Evolutionary conservation across 2,888 invertebrate genomes (phyloP), one percentile per base, ranked within the genome.

Genomic region (Acanthosepion pharaonis): DNA sequence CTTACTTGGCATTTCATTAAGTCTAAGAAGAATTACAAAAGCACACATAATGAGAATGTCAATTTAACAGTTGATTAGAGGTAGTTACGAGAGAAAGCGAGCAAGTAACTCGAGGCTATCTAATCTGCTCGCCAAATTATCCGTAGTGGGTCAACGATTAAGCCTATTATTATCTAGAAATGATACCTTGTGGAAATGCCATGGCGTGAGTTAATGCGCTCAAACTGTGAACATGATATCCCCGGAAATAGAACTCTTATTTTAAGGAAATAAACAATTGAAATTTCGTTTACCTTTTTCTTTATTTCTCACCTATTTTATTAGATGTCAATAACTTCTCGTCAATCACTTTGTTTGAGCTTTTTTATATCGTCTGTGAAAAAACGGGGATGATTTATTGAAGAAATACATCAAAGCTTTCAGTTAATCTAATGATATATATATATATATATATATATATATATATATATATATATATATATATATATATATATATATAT

Each of bases 91-190:
- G 23, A 59, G 59, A 59, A 59, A 23, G 59, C 15, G 59, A 59
- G 5, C 55, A 55, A 55, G 55, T 55, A 55, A 18, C 55, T 78
- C 9, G 25, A 78, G n/a, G 33, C n/a, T 9, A 64, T 28, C 78
- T 78, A 15, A n/a, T 78, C 78, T 33, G 9, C 18, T n/a, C n/a
- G 1, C 78, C 78, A 78, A 78, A 78, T 78, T 28, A 78, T n/a
- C 28, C 28, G n/a, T 78, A 9, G 78, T 15, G n/a, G 3, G n/a
- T 8, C 78, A 78, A 28, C 9, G n/a, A 78, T 78, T 78, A 33
- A n/a, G n/a, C 78, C 78, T 78, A 78, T 78, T n/a, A 78, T 78
- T 78, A 78, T 78, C 78, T n/a, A n/a, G 78, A 15, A 78, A 78
- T 78, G 78, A 78, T 78, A 33, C n/a, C 11, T 78, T 33, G 15